phyloP scores from a whole-genome alignment of 1,140 invertebrate genomes.

The Nephotettix cincticeps region DNA sequence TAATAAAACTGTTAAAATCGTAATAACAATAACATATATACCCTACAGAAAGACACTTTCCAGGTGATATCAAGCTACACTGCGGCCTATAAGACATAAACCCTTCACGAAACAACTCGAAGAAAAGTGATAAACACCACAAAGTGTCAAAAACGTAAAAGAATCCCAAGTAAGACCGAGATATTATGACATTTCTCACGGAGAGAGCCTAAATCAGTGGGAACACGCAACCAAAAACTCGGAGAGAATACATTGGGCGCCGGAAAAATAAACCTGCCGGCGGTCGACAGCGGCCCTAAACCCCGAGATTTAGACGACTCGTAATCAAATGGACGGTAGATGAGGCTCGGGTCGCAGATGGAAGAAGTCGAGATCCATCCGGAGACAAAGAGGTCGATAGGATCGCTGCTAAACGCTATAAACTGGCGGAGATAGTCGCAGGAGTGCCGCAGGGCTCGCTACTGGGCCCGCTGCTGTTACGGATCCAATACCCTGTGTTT shows the following conservation, averaged over 20 bases:
- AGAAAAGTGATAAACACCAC: too few relatives aligned
- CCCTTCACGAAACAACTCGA: too few relatives aligned
- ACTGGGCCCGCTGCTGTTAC: background rate
- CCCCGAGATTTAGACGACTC: background rate
- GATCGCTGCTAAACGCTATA: background rate
- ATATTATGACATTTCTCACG: constrained; percentile 3
- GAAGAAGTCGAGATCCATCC: background rate
- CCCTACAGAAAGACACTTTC: too few relatives aligned
- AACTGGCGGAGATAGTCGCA: background rate
- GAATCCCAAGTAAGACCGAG: background rate
- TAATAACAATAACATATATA: too few relatives aligned
- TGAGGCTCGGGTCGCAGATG: background rate
- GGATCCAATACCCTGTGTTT: background rate
- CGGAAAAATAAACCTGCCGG: constrained; percentile 7
- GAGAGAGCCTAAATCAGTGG: background rate
- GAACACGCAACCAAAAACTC: background rate
- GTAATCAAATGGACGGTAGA: background rate
- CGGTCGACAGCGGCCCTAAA: background rate
- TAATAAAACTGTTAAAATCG: too few relatives aligned
- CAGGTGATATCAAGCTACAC: too few relatives aligned
- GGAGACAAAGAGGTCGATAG: constrained; percentile 2
- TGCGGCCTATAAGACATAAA: too few relatives aligned
- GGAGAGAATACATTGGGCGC: constrained; percentile 5
- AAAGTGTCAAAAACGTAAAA: too few relatives aligned
- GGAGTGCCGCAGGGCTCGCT: background rate